Percentiles rank a stretch among this genome's conserved stretches.
These are phyloP conservation scores for Platypus cylindrus DNA, from an alignment of 2,888 invertebrate species.

Conservation along the genomic window DNA sequence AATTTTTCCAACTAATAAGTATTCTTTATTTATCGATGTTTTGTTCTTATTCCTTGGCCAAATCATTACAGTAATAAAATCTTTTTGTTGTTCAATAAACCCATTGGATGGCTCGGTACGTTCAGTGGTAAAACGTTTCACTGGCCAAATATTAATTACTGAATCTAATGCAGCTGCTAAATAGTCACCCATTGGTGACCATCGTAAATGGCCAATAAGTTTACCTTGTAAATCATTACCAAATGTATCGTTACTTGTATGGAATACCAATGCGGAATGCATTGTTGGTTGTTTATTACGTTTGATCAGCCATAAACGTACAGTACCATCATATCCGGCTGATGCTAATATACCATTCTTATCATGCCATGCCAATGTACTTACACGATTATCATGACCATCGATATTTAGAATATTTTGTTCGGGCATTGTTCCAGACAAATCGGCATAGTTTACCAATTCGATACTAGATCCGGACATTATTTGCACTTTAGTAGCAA, in stretches of 20 bases:
- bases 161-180: conserved; percentile 45
- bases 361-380: conserved; percentile 35
- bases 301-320: conserved; percentile 42
- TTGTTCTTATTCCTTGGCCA: conserved; percentile 36
- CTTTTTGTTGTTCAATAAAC: conserved; percentile 36
- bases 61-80: conserved; percentile 37
- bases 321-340: conserved; percentile 49
- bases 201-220: conserved; percentile 34
- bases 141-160: conserved; percentile 45
- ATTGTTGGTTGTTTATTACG: conserved; percentile 28
- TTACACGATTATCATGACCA: conserved; percentile 39
- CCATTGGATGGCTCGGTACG: conserved; percentile 27
- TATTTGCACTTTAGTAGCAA: conserved; percentile 34
- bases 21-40: conserved; percentile 24
- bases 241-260: conserved; percentile 36
- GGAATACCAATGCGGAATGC: conserved; percentile 43
- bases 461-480: conserved; percentile 28
- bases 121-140: conserved; percentile 31
- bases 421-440: conserved; percentile 35
- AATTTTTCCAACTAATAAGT: conserved; percentile 40
- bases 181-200: conserved; percentile 42
- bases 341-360: conserved; percentile 40
- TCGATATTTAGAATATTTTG: conserved; percentile 32
- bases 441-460: conserved; percentile 38
- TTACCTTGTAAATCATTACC: conserved; percentile 37